Conservation (phyloP, 2,113 vertebrate species). For the Eidolon helvum region DNA sequence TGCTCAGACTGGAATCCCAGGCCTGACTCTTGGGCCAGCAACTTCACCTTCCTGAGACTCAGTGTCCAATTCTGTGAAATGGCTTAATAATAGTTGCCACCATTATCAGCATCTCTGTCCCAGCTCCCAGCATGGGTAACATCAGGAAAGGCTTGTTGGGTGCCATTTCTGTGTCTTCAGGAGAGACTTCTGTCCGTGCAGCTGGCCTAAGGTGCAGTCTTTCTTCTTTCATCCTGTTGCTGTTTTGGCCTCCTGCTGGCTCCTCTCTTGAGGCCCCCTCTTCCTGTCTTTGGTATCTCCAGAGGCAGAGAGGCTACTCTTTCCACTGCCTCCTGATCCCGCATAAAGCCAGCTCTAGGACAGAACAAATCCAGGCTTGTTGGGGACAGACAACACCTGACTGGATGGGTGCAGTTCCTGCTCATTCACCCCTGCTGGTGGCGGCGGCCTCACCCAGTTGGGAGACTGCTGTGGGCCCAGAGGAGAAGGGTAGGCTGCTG, state of each 20-base stretch:
- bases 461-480: rapidly evolving
- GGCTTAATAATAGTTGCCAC: not conserved
- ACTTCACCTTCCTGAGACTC: not conserved
- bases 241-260: not conserved
- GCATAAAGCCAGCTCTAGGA: not conserved
- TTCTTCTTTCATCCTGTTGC: not conserved
- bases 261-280: not conserved
- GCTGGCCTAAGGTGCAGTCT: not conserved
- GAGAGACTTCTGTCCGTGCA: not conserved
- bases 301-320: not conserved
- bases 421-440: too few species aligned
- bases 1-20: not conserved
- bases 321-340: not conserved
- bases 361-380: not conserved
- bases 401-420: rapidly evolving
- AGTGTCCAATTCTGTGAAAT: not conserved
- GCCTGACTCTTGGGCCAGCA: not conserved
- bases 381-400: not conserved
- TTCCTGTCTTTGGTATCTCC: not conserved
- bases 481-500: not conserved
- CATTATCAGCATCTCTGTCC: not conserved
- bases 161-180: not conserved
- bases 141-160: too few species aligned
- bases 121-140: rapidly evolving
- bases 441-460: not conserved